Conservation (phyloP, 2,797 vertebrate species). For the Bradypodion ventrale region DNA sequence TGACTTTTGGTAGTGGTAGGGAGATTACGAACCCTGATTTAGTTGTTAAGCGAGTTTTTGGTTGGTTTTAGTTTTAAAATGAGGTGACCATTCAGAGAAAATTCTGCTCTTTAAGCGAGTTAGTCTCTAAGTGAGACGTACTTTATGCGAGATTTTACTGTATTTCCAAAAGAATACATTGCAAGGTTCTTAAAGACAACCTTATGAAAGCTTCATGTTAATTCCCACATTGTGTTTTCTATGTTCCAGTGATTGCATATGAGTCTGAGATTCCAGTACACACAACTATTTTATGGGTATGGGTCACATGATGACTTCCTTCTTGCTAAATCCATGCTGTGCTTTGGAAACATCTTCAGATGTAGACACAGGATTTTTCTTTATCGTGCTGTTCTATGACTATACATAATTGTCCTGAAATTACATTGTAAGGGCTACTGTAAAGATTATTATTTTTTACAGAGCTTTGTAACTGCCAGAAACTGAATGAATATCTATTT, state of each 20-base stretch:
- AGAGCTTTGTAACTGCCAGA: background rate
- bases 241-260: background rate
- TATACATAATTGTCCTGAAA: no score
- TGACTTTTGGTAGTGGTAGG: no score
- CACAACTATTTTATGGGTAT: background rate
- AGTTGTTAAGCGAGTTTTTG: no score
- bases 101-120: no score
- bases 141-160: no score
- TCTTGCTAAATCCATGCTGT: background rate
- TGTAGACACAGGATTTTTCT: background rate
- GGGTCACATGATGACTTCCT: background rate
- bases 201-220: background rate
- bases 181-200: background rate
- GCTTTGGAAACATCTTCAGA: background rate
- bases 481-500: background rate
- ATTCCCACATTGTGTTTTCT: background rate
- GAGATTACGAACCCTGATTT: no score
- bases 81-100: no score
- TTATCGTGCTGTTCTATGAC: background rate
- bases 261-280: background rate
- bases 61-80: no score
- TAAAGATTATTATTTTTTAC: background rate
- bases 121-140: no score
- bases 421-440: background rate
- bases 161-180: background rate